phyloP scores from a whole-genome alignment of 2,888 invertebrate species.

The Endomychus coccineus region DNA sequence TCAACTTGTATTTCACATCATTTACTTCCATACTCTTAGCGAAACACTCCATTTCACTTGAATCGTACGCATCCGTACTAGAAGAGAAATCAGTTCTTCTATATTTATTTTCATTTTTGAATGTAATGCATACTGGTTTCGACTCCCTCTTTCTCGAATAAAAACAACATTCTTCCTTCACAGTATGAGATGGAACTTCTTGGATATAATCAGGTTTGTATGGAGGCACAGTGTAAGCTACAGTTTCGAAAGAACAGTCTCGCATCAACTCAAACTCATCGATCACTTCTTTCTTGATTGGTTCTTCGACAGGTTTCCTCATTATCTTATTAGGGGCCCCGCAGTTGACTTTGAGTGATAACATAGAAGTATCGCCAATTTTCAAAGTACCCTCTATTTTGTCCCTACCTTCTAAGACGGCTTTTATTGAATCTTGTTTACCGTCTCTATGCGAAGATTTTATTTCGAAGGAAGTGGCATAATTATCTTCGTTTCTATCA shows the following conservation, averaged over 20 bases:
- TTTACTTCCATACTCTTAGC: slow-evolving; percentile 1
- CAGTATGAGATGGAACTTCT: not conserved
- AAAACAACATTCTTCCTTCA: not conserved
- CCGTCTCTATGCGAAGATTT: slow-evolving; percentile 12
- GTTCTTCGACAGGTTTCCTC: not conserved
- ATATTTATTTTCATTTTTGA: slow-evolving; percentile 2
- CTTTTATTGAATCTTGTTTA: slow-evolving; percentile 11
- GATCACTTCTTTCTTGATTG: not conserved
- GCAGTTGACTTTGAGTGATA: slow-evolving; percentile 13
- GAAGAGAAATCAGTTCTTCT: slow-evolving; percentile 1
- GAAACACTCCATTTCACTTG: slow-evolving; percentile 2
- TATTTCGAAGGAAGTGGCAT: slow-evolving; percentile 15
- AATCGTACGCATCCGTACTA: slow-evolving; percentile 3
- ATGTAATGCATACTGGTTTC: slow-evolving; percentile 4
- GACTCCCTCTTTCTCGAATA: not conserved
- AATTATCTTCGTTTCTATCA: not conserved
- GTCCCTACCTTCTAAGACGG: slow-evolving; percentile 14
- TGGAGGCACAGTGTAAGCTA: slow-evolving; percentile 12
- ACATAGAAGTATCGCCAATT: slow-evolving; percentile 14
- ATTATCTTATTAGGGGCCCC: not conserved
- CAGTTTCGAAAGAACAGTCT: slow-evolving; percentile 23
- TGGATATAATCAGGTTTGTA: not conserved
- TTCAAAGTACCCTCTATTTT: slow-evolving; percentile 14
- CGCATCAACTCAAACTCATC: slow-evolving; percentile 26
- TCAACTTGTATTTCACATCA: slow-evolving; percentile 4